Conservation (phyloP, 2,113 vertebrate genomes). For the Neolamprologus toae region DNA sequence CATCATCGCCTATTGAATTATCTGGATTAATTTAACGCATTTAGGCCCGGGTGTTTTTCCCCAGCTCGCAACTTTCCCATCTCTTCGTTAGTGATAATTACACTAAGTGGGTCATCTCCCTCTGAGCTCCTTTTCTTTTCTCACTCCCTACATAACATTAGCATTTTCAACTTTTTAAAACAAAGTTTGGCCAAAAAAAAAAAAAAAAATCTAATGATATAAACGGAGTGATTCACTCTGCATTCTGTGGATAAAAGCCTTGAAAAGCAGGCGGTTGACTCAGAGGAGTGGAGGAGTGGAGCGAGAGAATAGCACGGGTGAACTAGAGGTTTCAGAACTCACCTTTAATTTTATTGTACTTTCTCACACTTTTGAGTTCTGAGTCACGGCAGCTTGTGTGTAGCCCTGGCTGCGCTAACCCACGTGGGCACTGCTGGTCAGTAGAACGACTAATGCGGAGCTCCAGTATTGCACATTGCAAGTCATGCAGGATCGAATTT, state of each 20-base stretch:
- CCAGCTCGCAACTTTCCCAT: slow-evolving; percentile 55
- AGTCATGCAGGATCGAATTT: neutral
- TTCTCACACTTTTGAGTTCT: slow-evolving; percentile 12
- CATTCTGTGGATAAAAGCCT: slow-evolving; percentile 32
- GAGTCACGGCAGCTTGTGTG: slow-evolving; percentile 7
- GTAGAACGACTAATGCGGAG: neutral
- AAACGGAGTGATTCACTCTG: slow-evolving; percentile 55
- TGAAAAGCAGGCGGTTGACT: slow-evolving; percentile 52
- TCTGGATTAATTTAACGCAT: slow-evolving; percentile 73
- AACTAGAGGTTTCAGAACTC: slow-evolving; percentile 20
- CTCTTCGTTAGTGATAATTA: slow-evolving; percentile 69
- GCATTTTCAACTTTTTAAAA: slow-evolving; percentile 61
- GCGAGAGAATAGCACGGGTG: slow-evolving; percentile 19
- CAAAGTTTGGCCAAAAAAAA: slow-evolving; percentile 50
- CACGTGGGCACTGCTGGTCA: neutral
- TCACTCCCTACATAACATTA: slow-evolving; percentile 23
- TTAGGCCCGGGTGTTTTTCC: slow-evolving; percentile 66
- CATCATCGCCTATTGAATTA: slow-evolving; percentile 70
- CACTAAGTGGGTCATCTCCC: slow-evolving; percentile 69
- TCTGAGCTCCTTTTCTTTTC: slow-evolving; percentile 28
- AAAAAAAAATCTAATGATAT: slow-evolving; percentile 18
- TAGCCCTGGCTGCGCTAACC: neutral
- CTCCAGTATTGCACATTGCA: neutral
- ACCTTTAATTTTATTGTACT: slow-evolving; percentile 40
- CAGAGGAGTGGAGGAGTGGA: slow-evolving; percentile 53